Evolutionary conservation across 2,797 vertebrate genomes (phyloP), one percentile per base, ranked within the genome.

Genomic region (Lerista edwardsae): DNA sequence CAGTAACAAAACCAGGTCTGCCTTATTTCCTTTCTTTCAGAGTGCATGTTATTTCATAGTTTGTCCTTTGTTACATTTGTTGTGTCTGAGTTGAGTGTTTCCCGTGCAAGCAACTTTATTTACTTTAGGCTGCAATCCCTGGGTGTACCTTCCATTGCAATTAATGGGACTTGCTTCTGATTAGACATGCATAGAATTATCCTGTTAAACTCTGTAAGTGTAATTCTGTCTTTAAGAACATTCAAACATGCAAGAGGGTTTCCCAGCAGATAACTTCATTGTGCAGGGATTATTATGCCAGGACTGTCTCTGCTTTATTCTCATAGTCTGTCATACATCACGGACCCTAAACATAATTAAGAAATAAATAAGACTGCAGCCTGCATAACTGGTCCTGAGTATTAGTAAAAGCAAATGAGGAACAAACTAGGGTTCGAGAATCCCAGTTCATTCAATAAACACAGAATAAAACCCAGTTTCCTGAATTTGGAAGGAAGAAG

Each of bases 211-310:
- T 71, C 21, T 8, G 39, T 61, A 47, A 72, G 29, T 82, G 34
- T 80, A 91, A 86, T 89, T 77, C 76, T n/a, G 8, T 84, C 80
- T 83, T 88, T 87, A 71, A 61, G 29, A 78, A 78, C 23, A 83
- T 36, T 72, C 82, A 85, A 68, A 55, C 79, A 41, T 3, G 3
- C 29, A 41, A 39, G 27, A 31, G 34, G 62, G 21, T 4, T 80
- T 41, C 21, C 36, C 31, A n/a, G 25, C 25, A 15, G 19, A 76
- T 10, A 21, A 62, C 36, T n/a, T 69, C 11, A n/a, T 23, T 39
- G n/a, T 51, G 17, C 39, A 57, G 17, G 36, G 34, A 14, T 78
- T 62, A 77, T 78, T 78, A 78, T 34, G 3, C 14, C 73, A 57
- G 29, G 41, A 44, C 9, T 47, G 31, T 61, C 72, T 11, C 12